Evolutionary conservation across 2,888 invertebrate species (phyloP).

Genomic region (Cosmorhoe ocellata): DNA sequence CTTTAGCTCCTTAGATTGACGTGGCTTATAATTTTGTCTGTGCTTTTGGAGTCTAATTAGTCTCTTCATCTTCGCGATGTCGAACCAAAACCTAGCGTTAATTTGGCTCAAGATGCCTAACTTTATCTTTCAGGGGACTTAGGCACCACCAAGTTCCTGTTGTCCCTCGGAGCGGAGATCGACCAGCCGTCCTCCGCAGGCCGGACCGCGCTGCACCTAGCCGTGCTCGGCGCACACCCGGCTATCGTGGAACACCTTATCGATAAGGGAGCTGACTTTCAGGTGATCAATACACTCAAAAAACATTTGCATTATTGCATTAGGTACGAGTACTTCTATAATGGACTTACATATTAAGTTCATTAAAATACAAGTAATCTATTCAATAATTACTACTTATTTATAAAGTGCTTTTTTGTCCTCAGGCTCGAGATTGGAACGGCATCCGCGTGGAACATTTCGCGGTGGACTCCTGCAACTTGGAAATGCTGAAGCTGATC

Average conservation of each 20-base stretch:
- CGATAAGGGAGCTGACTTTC: slow-evolving; percentile 72
- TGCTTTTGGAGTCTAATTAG: too few relatives aligned
- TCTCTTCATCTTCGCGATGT: too few relatives aligned
- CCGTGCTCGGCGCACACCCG: slow-evolving; percentile 58
- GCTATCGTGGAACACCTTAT: slow-evolving; percentile 64
- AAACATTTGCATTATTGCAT: too few relatives aligned
- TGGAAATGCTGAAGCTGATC: slow-evolving; percentile 56
- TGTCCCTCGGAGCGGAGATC: slow-evolving; percentile 72
- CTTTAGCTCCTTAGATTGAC: too few relatives aligned
- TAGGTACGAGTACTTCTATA: too few relatives aligned
- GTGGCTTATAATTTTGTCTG: too few relatives aligned
- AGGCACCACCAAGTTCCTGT: slow-evolving; percentile 64
- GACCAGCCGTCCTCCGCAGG: slow-evolving; percentile 62
- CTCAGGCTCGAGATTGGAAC: slow-evolving; percentile 74
- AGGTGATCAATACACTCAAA: slow-evolving; percentile 38
- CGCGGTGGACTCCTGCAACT: slow-evolving; percentile 76
- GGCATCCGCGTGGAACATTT: slow-evolving; percentile 76
- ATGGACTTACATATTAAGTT: too few relatives aligned
- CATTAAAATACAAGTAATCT: too few relatives aligned
- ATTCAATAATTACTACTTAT: too few relatives aligned
- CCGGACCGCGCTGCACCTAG: slow-evolving; percentile 76
- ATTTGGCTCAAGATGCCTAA: too few relatives aligned
- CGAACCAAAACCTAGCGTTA: too few relatives aligned
- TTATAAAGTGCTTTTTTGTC: too few relatives aligned
- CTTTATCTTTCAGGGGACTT: slow-evolving; percentile 57